Base-by-base conservation (phyloP, 1,140 invertebrate genomes). In the Neodiprion lecontei region DNA sequence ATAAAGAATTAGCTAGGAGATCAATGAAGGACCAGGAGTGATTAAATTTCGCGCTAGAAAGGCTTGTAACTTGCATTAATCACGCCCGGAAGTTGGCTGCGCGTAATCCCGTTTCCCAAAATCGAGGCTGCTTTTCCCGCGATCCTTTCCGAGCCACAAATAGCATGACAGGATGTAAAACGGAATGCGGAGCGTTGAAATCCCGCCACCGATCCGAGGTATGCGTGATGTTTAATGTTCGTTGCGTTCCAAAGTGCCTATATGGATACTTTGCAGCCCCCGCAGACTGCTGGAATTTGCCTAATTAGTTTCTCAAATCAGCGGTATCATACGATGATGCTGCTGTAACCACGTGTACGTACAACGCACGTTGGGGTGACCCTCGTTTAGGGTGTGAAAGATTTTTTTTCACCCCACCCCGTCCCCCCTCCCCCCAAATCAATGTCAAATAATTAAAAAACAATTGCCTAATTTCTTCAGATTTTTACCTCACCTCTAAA, bases 11-110 rank as follows among this genome's bases (percentile, higher is more conserved):
- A 40, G 28, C 2, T 2, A 40, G 9, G n/a, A 7, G 1, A 8
- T 40, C 23, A 48, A 21, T 23, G 49, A 50, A 50, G 40, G 28
- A 14, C n/a, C 21, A 9, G 14, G 5, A 75, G 67, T 61, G 72
- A 75, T 48, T 71, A 75, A 75, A 61, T 75, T 75, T 72, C 50
- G 47, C 61, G 47, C 8, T 75, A 12, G 9, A 66, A 23, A n/a
- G n/a, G 69, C 49, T 40, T 47, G 49, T 11, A 70, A 23, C 47
- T 14, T 17, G 47, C 17, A 49, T 50, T 48, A 53, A 17, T n/a
- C 14, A 70, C 11, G 9, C 1, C 48, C 1, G 70, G 12, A 50
- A n/a, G 48, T 70, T 65, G 28, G 23, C 28, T 10, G 21, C 5
- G 28, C 50, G n/a, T 74, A 74, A 74, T 74, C 50, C 69, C 68